Evolutionary conservation across 1,140 invertebrate species (phyloP), one percentile per base, ranked within the genome.

Genomic region (Andrena cerasifolii): DNA sequence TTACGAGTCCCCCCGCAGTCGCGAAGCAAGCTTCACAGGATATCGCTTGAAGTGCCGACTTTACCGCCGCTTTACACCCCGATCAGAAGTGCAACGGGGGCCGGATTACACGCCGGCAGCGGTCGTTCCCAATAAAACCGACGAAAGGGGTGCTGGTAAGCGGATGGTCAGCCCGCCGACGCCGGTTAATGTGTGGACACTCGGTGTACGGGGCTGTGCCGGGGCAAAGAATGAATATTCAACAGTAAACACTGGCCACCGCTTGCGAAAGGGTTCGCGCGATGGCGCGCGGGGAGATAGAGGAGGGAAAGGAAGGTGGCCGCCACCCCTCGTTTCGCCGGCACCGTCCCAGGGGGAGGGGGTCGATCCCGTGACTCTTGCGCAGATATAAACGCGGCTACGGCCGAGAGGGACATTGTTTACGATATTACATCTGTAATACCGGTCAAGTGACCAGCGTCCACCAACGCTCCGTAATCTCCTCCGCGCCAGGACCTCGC

Each of bases 401-500:
- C 24, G 61, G 45, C 82, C 73, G 74, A 86, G 82, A 86, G 79
- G 82, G 80, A 82, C 79, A 63, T 84, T 89, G 88, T 89, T 89
- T 89, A 89, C 79, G 88, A 89, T 89, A 89, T 89, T 89, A 88
- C 87, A 80, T 88, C 80, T 88, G 86, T 88, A 87, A 87, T 87
- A 79, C 84, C 70, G 83, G 81, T 87, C 87, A 88, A 89, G 87
- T 89, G 84, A 81, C 80, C 88, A 88, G 56, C 62, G 85, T 84
- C 84, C 87, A 78, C 53, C 53, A 63, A 72, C 66, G 33, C 54
- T 79, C 79, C 83, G 80, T 89, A 89, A 89, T 89, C 88, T 89
- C 87, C 73, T 85, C 79, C 71, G 53, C 66, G 61, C 80, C 88
- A 85, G 83, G 45, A 68, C 70, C 71, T 81, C 59, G 79, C 65